These are phyloP conservation scores for Maconellicoccus hirsutus DNA, from an alignment of 1,140 invertebrate species.

Conservation along the genomic window DNA sequence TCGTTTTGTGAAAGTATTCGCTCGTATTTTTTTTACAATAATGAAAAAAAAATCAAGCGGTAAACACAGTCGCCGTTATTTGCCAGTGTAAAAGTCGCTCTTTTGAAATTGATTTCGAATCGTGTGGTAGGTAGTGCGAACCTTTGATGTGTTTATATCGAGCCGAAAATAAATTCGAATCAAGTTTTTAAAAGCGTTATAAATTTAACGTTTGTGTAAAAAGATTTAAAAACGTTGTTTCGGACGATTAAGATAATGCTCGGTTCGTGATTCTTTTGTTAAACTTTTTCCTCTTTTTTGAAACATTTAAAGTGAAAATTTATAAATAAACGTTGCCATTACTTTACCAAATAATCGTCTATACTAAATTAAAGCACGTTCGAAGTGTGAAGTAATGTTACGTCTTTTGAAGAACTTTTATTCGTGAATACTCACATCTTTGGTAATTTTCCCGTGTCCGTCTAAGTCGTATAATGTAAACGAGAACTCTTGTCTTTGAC, in stretches of 20 bases:
- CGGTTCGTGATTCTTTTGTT: slow-evolving; percentile 16
- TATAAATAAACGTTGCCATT: slow-evolving; percentile 8
- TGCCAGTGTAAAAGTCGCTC: not conserved
- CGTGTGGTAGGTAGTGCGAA: not conserved
- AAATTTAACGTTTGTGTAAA: slow-evolving; percentile 18
- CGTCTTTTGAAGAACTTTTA: too few relatives aligned
- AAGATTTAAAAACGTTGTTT: slow-evolving; percentile 14
- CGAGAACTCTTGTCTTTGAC: slow-evolving; percentile 72
- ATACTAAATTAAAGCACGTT: too few relatives aligned
- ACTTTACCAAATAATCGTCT: too few relatives aligned
- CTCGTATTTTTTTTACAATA: too few relatives aligned
- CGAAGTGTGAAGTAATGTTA: too few relatives aligned
- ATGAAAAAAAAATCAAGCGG: too few relatives aligned
- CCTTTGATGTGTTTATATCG: not conserved
- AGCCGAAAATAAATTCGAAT: slow-evolving; percentile 11
- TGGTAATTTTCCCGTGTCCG: slow-evolving; percentile 80
- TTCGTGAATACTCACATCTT: slow-evolving; percentile 53
- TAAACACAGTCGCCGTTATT: too few relatives aligned
- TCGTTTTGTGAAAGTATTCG: too few relatives aligned
- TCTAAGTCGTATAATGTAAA: slow-evolving; percentile 86
- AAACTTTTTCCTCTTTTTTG: slow-evolving; percentile 1
- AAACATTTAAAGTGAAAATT: slow-evolving; percentile 4
- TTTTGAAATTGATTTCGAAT: not conserved
- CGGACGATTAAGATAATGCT: slow-evolving; percentile 1
- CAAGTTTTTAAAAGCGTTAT: slow-evolving; percentile 14